Evolutionary conservation across 2,113 vertebrate species (phyloP), one percentile per base, ranked within the genome.

Genomic region (Empidonax alnorum): DNA sequence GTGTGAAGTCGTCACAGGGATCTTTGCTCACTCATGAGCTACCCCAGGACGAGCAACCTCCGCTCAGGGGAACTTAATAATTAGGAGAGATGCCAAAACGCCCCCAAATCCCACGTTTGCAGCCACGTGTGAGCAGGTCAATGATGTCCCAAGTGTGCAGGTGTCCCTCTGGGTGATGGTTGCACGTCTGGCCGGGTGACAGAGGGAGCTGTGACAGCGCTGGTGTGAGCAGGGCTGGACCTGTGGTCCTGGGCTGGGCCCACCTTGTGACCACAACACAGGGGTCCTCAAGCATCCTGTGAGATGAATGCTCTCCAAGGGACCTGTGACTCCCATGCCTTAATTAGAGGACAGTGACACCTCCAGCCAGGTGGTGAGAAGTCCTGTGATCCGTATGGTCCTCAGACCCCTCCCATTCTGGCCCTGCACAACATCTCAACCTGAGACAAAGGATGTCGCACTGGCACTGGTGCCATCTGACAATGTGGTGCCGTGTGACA

Each of bases 391-490:
- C 9, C 1, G 9, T 7, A 25, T 2, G 1, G 66, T 27, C 33
- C 67, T 77, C 72, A 35, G 8, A 50, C 22, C 79, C 39, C 68
- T 42, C 53, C 50, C 37, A 2, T 14, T 25, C 17, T 46, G 55
- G 21, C 31, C 0, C 0, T 23, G 9, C 18, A 21, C 28, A 53
- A 1, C 39, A 18, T 2, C 76, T 12, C 30, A 41, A 27, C 44
- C 44, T 47, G 71, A 18, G 55, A 31, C 1, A 25, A 49, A 62
- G 20, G 37, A 47, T 2, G 1, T 0, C 21, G 61, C 24, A 11
- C 39, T 33, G 1, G 1, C 41, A 3, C 17, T 5, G 52, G 20
- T 78, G 69, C 22, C 1, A 1, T 33, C 44, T 44, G 44, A 44
- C 44, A 44, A 44, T 19, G 44, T 44, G 44, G 44, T 19, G 44